Evolutionary conservation across 1,140 invertebrate species (phyloP).

Genomic region (Pogonomyrmex californicus): DNA sequence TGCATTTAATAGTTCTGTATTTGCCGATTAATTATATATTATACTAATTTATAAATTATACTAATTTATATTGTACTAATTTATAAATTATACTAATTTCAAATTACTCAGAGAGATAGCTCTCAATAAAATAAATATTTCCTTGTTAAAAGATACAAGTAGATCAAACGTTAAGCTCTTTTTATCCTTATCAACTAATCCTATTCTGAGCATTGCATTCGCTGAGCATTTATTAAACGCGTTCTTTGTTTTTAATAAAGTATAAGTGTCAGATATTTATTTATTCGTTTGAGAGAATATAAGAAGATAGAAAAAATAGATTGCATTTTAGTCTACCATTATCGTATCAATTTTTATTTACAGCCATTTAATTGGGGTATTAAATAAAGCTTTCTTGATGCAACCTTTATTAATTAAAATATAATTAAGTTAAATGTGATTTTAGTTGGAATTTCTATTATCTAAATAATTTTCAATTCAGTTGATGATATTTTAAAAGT

Average conservation of each 20-base stretch:
- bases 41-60: not conserved
- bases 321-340: not conserved
- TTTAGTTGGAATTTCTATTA: not conserved
- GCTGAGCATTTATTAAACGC: not conserved
- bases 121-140: constrained; percentile 29
- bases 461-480: not conserved
- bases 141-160: not conserved
- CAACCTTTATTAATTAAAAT: not conserved
- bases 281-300: not conserved
- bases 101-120: not conserved
- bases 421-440: not conserved
- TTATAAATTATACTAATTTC: not conserved
- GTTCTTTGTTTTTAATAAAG: not conserved
- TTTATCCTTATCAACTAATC: not conserved
- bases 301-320: not conserved
- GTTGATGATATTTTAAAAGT: not conserved
- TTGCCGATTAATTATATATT: no score
- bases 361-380: not conserved
- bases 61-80: not conserved
- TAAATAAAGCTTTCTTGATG: not conserved
- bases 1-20: no score
- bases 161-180: not conserved
- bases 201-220: not conserved
- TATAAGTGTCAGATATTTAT: not conserved
- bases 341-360: not conserved